Conservation (phyloP, 2,797 vertebrate genomes). For the Phrynocephalus vlangalii region DNA sequence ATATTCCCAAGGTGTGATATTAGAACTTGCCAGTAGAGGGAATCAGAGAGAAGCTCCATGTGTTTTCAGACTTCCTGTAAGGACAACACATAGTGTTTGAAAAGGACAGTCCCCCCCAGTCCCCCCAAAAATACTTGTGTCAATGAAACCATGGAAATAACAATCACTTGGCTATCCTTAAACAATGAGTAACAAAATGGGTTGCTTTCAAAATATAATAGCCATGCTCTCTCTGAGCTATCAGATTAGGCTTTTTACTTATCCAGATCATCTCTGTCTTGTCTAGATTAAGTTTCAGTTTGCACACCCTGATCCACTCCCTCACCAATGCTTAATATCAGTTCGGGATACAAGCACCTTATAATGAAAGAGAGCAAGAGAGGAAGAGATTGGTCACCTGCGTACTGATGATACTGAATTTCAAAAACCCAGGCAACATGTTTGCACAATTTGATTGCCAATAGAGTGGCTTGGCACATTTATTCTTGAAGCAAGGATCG, state of each 20-base stretch:
- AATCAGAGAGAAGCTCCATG: no score
- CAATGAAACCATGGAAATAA: no score
- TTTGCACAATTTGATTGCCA: not conserved
- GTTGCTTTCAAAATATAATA: no score
- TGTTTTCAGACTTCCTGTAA: no score
- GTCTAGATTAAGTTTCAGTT: not conserved
- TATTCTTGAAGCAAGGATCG: not conserved
- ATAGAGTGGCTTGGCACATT: not conserved
- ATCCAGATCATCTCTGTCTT: not conserved
- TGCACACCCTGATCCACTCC: not conserved
- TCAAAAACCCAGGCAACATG: not conserved
- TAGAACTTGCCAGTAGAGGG: no score
- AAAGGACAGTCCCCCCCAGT: no score
- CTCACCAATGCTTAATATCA: not conserved
- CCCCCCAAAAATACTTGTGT: no score
- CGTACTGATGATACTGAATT: not conserved
- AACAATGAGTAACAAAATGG: no score
- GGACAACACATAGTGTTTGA: no score
- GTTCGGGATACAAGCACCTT: not conserved
- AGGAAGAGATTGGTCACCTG: not conserved
- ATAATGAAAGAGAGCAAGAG: not conserved
- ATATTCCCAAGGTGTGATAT: no score
- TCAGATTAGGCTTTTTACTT: not conserved
- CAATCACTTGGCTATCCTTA: no score
- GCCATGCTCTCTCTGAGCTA: not conserved